phyloP scores from a whole-genome alignment of 2,888 invertebrate species.

The Drosophila mulleri region DNA sequence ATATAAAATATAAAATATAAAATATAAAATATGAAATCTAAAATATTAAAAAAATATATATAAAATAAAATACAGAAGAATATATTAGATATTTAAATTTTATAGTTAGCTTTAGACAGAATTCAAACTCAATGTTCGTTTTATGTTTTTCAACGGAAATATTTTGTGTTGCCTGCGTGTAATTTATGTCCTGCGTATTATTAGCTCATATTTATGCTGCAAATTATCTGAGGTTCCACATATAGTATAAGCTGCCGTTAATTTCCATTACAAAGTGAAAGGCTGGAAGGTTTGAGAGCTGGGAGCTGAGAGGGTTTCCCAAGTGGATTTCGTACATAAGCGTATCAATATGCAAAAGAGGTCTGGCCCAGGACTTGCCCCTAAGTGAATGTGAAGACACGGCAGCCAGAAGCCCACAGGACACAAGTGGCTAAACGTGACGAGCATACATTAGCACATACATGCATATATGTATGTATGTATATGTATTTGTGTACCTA shows the following conservation, averaged over 20 bases:
- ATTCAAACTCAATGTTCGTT: background rate
- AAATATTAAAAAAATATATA: too few relatives aligned
- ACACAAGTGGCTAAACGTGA: slow-evolving; percentile 82
- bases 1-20: too few relatives aligned
- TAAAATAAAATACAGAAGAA: too few relatives aligned
- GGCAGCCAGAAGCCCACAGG: slow-evolving; percentile 52
- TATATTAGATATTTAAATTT: too few relatives aligned
- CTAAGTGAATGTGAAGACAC: slow-evolving; percentile 74
- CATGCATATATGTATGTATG: background rate
- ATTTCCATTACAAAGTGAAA: slow-evolving; percentile 61
- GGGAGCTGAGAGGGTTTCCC: background rate
- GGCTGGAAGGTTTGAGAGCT: background rate
- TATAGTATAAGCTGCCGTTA: slow-evolving; percentile 54
- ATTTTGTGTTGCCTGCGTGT: slow-evolving; percentile 13
- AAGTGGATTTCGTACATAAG: slow-evolving; percentile 51
- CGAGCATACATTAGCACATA: slow-evolving; percentile 71
- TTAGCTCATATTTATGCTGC: slow-evolving; percentile 27
- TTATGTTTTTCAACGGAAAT: background rate
- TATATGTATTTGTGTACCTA: background rate
- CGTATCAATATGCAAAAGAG: slow-evolving; percentile 75
- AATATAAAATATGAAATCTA: too few relatives aligned
- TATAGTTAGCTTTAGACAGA: background rate
- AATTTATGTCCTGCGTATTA: slow-evolving; percentile 43
- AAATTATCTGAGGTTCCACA: slow-evolving; percentile 18
- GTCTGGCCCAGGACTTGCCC: slow-evolving; percentile 52